Conservation (phyloP, 2,113 vertebrate genomes). For the Parotia lawesii region DNA sequence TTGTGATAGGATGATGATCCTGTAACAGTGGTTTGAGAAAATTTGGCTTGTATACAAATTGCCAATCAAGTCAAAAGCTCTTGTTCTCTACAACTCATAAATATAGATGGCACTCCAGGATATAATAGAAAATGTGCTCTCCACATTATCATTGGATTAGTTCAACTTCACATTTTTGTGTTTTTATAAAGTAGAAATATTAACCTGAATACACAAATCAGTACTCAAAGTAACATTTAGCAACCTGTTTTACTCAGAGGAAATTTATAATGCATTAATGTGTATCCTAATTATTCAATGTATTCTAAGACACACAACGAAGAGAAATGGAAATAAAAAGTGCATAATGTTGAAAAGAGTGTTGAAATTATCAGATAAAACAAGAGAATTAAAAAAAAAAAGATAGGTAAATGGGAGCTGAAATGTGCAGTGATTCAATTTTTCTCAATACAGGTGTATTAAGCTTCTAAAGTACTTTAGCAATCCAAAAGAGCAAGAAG, state of each 20-base stretch:
- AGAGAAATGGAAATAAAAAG: neutral
- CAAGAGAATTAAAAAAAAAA: neutral
- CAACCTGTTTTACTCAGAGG: neutral
- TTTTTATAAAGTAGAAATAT: neutral
- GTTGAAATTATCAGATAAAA: neutral
- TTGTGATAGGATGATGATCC: neutral
- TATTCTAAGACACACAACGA: neutral
- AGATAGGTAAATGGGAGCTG: neutral
- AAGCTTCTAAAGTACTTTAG: neutral
- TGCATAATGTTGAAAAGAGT: neutral
- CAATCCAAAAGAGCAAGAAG: neutral
- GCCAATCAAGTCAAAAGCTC: slow-evolving; percentile 7
- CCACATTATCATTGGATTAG: neutral
- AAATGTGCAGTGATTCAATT: neutral
- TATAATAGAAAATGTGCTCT: neutral
- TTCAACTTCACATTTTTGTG: neutral
- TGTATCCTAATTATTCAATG: neutral
- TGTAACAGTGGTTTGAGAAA: neutral
- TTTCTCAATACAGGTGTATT: neutral
- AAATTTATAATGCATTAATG: neutral
- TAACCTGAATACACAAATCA: neutral
- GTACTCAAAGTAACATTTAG: neutral
- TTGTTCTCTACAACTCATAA: neutral
- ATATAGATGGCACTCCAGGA: neutral
- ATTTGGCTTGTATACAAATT: neutral